phyloP scores from a whole-genome alignment of 1,140 invertebrate species.

The Holotrichia oblita region DNA sequence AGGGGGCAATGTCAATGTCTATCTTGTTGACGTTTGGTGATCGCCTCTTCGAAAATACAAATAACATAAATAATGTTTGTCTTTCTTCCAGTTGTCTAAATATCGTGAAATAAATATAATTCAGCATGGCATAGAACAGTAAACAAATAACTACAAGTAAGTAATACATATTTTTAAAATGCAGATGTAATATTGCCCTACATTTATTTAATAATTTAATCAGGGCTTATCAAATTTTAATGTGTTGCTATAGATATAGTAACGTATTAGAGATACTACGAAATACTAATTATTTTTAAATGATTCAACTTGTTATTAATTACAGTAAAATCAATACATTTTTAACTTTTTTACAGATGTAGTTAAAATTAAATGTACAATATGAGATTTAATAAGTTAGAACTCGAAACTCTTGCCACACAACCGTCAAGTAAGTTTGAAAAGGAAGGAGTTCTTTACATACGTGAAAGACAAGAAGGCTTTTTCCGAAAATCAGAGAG shows the following conservation, averaged over 20 bases:
- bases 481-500: slow-evolving; percentile 92
- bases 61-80: slow-evolving; percentile 9
- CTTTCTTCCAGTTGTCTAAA: neutral
- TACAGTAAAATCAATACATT: neutral
- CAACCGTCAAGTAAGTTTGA: slow-evolving; percentile 90
- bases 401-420: slow-evolving; percentile 82
- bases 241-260: neutral
- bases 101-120: neutral
- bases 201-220: slow-evolving; percentile 22
- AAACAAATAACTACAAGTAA: slow-evolving; percentile 6
- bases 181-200: neutral
- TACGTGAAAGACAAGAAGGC: slow-evolving; percentile 89
- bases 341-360: slow-evolving; percentile 10
- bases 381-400: slow-evolving; percentile 93
- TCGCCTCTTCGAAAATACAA: slow-evolving; percentile 8
- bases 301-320: neutral
- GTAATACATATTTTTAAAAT: slow-evolving; percentile 4
- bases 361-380: slow-evolving; percentile 26
- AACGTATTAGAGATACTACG: too few relatives aligned
- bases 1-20: neutral
- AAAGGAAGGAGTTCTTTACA: slow-evolving; percentile 87
- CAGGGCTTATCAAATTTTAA: slow-evolving; percentile 5
- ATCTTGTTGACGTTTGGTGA: slow-evolving; percentile 15
- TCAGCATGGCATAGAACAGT: slow-evolving; percentile 3
- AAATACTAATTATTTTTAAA: too few relatives aligned